These are phyloP conservation scores for Harpalus rufipes DNA, from an alignment of 2,888 invertebrate genomes.

Conservation along the genomic window DNA sequence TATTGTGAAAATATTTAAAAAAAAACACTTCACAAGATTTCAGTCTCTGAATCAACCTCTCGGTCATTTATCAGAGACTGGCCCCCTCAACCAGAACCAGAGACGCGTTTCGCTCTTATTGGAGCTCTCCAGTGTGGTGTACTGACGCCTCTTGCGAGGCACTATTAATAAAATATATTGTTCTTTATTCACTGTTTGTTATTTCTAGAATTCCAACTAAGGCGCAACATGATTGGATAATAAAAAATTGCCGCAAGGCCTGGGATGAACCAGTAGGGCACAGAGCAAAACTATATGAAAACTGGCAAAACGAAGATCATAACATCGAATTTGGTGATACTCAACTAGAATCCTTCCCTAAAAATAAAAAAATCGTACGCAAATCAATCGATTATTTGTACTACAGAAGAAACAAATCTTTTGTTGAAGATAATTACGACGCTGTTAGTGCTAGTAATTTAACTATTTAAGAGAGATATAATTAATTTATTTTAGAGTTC, in stretches of 20 bases:
- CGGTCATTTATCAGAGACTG: too few relatives aligned
- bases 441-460: not conserved
- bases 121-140: too few relatives aligned
- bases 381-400: constrained; percentile 16
- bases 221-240: constrained; percentile 83
- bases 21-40: too few relatives aligned
- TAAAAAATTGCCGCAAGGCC: constrained; percentile 81
- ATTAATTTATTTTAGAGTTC: too few relatives aligned
- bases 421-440: not conserved
- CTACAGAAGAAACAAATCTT: constrained; percentile 6
- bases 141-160: too few relatives aligned
- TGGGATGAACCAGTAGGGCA: constrained; percentile 80
- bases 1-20: too few relatives aligned
- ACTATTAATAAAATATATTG: too few relatives aligned
- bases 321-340: not conserved
- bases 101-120: too few relatives aligned
- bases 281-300: constrained; percentile 78
- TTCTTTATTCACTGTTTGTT: not conserved
- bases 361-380: not conserved
- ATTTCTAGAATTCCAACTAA: constrained; percentile 77
- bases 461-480: not conserved
- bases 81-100: too few relatives aligned
- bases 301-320: constrained; percentile 74
- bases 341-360: not conserved
- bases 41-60: too few relatives aligned